Percentiles rank a stretch among this genome's conserved stretches.
These are phyloP conservation scores for Octodon degus DNA, from an alignment of 2,113 vertebrate genomes.

Conservation along the genomic window DNA sequence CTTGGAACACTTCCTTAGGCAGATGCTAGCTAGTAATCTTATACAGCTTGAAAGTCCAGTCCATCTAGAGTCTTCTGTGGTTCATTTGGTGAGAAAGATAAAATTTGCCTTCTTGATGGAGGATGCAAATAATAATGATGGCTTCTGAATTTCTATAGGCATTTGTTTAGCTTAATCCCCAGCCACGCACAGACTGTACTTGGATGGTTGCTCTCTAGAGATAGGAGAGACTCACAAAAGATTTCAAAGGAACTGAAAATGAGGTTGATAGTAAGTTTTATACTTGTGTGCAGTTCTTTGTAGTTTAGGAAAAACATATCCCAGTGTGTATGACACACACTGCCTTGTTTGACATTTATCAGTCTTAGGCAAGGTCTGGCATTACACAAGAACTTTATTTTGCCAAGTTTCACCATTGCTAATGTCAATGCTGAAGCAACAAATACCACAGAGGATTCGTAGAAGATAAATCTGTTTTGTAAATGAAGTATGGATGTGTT, in stretches of 20 bases:
- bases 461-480: conserved; percentile 8
- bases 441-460: background rate
- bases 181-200: background rate
- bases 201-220: background rate
- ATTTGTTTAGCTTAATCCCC: conserved; percentile 39
- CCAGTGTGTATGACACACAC: background rate
- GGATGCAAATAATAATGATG: background rate
- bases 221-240: conserved; percentile 24
- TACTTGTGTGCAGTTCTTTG: conserved; percentile 29
- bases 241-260: conserved; percentile 60
- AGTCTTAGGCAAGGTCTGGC: background rate
- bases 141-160: background rate
- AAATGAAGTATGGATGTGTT: conserved; percentile 28
- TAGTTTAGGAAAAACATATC: background rate
- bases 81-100: conserved; percentile 44
- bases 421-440: conserved; percentile 17
- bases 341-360: conserved; percentile 24
- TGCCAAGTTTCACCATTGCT: conserved; percentile 36
- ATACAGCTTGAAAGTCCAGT: background rate
- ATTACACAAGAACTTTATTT: background rate
- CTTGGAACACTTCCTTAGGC: background rate
- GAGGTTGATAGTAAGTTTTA: conserved; percentile 47
- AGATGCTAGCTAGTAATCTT: background rate
- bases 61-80: background rate
- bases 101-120: background rate